Conservation (phyloP, 2,113 vertebrate species). For the Salvelinus namaycush region DNA sequence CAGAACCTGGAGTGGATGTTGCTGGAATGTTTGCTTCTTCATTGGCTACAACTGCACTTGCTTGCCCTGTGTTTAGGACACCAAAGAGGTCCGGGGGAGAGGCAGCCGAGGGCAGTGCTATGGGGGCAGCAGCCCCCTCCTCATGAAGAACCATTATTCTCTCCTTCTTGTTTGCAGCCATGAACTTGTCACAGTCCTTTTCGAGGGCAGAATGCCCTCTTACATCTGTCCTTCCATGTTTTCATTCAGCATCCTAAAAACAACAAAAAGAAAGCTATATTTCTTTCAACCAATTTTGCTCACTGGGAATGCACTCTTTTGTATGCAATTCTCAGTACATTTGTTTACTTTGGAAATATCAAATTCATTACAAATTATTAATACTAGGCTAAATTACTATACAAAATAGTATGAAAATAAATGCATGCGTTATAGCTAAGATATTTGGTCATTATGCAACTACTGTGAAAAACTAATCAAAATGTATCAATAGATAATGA, state of each 20-base stretch:
- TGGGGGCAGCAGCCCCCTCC: slow-evolving; percentile 49
- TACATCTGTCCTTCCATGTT: slow-evolving; percentile 24
- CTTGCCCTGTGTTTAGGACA: slow-evolving; percentile 76
- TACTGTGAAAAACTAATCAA: no score
- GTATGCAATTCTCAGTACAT: no score
- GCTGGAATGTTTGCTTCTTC: slow-evolving; percentile 53
- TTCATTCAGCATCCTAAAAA: slow-evolving; percentile 61
- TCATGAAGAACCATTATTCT: slow-evolving; percentile 70
- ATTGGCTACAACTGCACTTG: slow-evolving; percentile 71
- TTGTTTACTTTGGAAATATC: no score
- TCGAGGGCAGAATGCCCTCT: slow-evolving; percentile 31
- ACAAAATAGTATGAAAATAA: no score
- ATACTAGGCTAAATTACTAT: no score
- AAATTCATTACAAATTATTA: no score
- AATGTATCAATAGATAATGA: no score
- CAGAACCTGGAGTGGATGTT: slow-evolving; percentile 27
- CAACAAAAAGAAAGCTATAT: background rate
- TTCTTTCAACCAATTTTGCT: background rate
- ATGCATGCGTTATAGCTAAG: no score
- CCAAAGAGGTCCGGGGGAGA: slow-evolving; percentile 76
- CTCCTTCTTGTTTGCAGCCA: slow-evolving; percentile 65
- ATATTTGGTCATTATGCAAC: no score
- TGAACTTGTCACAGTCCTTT: slow-evolving; percentile 58
- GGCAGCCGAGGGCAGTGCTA: slow-evolving; percentile 41
- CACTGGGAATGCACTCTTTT: no score